Conservation (phyloP, 2,888 invertebrate species). For the Kuschelorhynchus macadamiae region DNA sequence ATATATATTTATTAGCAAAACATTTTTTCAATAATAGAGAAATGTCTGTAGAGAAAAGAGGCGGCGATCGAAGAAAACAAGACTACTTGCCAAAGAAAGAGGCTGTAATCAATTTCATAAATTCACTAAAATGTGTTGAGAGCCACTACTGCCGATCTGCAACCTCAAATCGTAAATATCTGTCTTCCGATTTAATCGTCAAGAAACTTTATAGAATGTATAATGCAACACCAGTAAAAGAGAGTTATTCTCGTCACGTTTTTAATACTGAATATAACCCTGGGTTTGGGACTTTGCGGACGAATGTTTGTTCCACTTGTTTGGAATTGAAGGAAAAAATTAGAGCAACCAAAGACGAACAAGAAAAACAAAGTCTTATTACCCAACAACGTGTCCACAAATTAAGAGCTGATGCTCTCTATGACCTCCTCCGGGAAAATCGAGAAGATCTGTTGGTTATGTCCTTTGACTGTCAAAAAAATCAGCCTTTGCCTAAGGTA, state of each 20-base stretch:
- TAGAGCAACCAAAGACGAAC: conserved; percentile 49
- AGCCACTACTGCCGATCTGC: no score
- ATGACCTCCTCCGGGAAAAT: conserved; percentile 52
- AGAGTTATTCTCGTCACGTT: conserved; percentile 51
- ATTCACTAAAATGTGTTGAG: no score
- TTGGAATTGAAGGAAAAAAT: conserved; percentile 55
- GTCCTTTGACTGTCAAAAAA: conserved; percentile 58
- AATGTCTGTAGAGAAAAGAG: no score
- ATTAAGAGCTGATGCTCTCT: conserved; percentile 55
- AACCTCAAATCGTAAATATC: neutral
- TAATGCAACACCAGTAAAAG: neutral
- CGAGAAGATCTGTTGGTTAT: conserved; percentile 52
- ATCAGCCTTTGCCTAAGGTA: conserved; percentile 54
- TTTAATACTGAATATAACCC: conserved; percentile 56
- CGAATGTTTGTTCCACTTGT: conserved; percentile 57
- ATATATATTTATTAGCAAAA: no score
- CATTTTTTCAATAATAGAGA: no score
- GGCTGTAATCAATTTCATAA: no score
- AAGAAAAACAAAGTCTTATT: conserved; percentile 41
- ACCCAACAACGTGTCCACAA: conserved; percentile 54
- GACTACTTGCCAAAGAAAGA: no score
- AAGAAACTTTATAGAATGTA: conserved; percentile 8
- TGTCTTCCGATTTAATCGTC: neutral
- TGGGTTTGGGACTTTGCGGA: conserved; percentile 54
- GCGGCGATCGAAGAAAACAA: no score